A percentile compares a stretch with the other conserved stretches of the same genome.
These are phyloP conservation scores for Bombus confusus DNA, from an alignment of 1,140 invertebrate species.

Conservation along the genomic window DNA sequence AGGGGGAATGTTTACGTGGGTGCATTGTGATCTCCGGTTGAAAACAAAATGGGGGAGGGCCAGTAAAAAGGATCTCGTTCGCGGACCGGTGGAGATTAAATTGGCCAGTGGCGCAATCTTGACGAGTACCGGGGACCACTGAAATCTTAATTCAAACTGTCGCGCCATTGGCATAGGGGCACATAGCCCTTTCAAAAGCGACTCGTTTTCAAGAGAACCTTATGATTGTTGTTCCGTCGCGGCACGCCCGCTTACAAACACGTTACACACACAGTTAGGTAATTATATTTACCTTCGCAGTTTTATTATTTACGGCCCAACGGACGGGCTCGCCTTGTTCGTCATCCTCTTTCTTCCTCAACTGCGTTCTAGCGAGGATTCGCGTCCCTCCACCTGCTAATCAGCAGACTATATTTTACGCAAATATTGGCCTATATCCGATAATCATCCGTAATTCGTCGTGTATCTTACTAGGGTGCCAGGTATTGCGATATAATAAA, in stretches of 20 bases:
- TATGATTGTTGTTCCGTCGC: slow-evolving; percentile 69
- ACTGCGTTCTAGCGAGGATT: too few species aligned
- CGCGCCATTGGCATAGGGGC: slow-evolving; percentile 32
- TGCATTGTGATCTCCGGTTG: slow-evolving; percentile 27
- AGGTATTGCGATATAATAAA: too few species aligned
- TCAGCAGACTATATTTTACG: slow-evolving; percentile 1
- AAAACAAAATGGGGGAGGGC: slow-evolving; percentile 41
- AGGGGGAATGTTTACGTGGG: slow-evolving; percentile 32
- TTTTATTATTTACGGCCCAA: slow-evolving; percentile 76
- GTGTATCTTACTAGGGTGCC: too few species aligned
- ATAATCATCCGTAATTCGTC: too few species aligned
- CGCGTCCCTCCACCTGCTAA: not conserved
- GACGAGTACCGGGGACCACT: slow-evolving; percentile 46
- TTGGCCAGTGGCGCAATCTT: slow-evolving; percentile 63
- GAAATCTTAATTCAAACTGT: slow-evolving; percentile 68
- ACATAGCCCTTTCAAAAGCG: slow-evolving; percentile 62
- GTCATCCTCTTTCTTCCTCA: not conserved
- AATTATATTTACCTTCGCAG: slow-evolving; percentile 78
- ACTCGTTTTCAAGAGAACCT: slow-evolving; percentile 67
- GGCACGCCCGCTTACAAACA: slow-evolving; percentile 66
- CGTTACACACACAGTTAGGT: slow-evolving; percentile 69
- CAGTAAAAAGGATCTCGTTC: slow-evolving; percentile 51
- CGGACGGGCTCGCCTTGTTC: not conserved
- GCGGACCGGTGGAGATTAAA: slow-evolving; percentile 59
- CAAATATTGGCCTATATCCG: slow-evolving; percentile 15